These are phyloP conservation scores for Antigone vipio DNA, from an alignment of 2,113 vertebrate genomes.

Conservation along the genomic window DNA sequence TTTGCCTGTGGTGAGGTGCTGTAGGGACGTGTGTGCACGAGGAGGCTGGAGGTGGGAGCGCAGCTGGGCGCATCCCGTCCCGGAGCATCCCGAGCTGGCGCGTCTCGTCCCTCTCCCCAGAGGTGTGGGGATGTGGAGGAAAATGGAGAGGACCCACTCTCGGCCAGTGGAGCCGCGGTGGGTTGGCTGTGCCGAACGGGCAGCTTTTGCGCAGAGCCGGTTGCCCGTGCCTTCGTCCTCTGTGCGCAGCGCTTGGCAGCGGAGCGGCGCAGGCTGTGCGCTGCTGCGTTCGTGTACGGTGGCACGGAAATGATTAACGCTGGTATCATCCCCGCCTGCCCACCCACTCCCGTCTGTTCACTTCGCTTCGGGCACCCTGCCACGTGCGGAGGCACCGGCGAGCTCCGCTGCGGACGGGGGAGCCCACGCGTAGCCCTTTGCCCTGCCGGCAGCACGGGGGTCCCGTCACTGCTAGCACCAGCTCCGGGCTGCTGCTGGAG, in stretches of 20 bases:
- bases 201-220: rapidly evolving
- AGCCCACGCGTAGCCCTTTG: rapidly evolving
- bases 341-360: background rate
- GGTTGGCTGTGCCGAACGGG: background rate
- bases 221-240: rapidly evolving
- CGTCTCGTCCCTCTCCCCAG: rapidly evolving
- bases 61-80: rapidly evolving
- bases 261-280: rapidly evolving
- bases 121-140: rapidly evolving
- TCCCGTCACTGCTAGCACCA: rapidly evolving
- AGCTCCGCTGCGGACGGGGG: rapidly evolving
- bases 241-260: rapidly evolving
- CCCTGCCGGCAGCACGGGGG: rapidly evolving
- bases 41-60: background rate
- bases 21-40: rapidly evolving
- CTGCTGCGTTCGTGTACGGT: rapidly evolving
- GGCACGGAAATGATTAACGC: background rate
- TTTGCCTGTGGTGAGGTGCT: rapidly evolving
- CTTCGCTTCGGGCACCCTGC: background rate
- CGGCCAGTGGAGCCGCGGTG: rapidly evolving
- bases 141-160: background rate
- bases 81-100: rapidly evolving
- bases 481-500: background rate
- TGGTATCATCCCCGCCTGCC: background rate
- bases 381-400: rapidly evolving